Base-by-base conservation (phyloP, 2,888 invertebrate species). In the Cephonodes hylas region DNA sequence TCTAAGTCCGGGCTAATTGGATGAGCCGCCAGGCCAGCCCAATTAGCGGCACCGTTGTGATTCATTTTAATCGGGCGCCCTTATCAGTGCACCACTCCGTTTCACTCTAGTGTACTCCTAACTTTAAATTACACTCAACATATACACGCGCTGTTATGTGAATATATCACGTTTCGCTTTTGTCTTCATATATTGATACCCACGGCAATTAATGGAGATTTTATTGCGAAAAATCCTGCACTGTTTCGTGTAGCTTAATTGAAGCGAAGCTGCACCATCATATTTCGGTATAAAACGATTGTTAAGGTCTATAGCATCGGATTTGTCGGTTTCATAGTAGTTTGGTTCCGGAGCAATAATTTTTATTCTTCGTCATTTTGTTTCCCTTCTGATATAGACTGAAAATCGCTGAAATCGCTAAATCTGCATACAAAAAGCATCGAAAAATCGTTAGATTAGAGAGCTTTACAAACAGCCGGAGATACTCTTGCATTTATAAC, bases 1-100 rank as follows among this genome's bases (percentile, higher is more conserved):
- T 91, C 91, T 88, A 92, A 91, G 91, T 90, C 90, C 80, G 80
- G 81, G 83, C 89, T 91, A 92, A 91, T 92, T 91, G 92, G 91
- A 89, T 88, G 89, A 89, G 86, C 87, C 84, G 80, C 77, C 76
- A 70, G 80, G 79, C 75, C 83, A 72, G 81, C 84, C 89, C 91
- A 91, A 91, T 91, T 91, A 91, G 88, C 83, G 82, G 83, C 84
- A 79, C 77, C 81, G 88, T 81, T 83, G 89, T 88, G 91, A 90
- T 91, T 92, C 89, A 88, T 89, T 91, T 90, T 91, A 90, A 91
- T 89, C 89, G 89, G 77, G 88, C 85, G 79, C 87, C 84, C 86
- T 86, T 87, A 87, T 83, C 86, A 83, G 81, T 86, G 86, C 86
- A 80, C 68, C 73, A 66, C 73, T 68, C 67, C 63, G 69, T 61